Base-by-base conservation (phyloP, 2,797 vertebrate species). In the Oreochromis mossambicus region DNA sequence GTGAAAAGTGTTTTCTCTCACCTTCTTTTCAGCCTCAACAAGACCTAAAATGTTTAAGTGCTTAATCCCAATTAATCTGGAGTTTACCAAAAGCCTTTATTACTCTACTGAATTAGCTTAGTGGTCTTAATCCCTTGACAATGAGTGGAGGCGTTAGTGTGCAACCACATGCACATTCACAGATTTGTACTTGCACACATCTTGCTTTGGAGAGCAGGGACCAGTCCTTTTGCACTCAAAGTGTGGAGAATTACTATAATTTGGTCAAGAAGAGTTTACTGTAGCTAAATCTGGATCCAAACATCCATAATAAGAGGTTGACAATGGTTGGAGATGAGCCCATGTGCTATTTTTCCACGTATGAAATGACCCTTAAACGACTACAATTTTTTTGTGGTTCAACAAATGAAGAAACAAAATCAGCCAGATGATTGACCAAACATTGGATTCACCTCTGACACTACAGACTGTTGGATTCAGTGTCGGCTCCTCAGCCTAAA, bases 31-130 rank as follows among this genome's bases (percentile, higher is more conserved):
- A 86, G 78, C 86, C 87, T 78, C 80, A 70, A 48, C 51, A 63
- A 85, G 85, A 92, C 86, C 88, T 87, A 86, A 86, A 87, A 89
- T 90, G 90, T 92, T 88, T 86, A 92, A 94, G 90, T 93, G 89
- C 88, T 94, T 96, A 95, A 96, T 96, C 94, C 95, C 84, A 93
- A 93, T 94, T 94, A 94, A 94, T 93, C 92, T 91, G 61, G 73
- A 89, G 86, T 87, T 91, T 92, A 92, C 86, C 88, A 82, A 93
- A 94, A 95, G 89, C 91, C 85, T 92, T 92, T 92, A 90, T 92
- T 79, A 88, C 88, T 81, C 78, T 66, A 17, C n/a, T 86, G 90
- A 93, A 93, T 95, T 95, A 93, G 87, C 19, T 93, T 93, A 86
- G 91, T 86, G 88, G 86, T 91, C 82, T 83, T 91, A 95, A 95